A percentile compares a stretch with the other conserved stretches of the same genome.
phyloP scores from a whole-genome alignment of 2,888 invertebrate genomes.

The Fragum fragum region DNA sequence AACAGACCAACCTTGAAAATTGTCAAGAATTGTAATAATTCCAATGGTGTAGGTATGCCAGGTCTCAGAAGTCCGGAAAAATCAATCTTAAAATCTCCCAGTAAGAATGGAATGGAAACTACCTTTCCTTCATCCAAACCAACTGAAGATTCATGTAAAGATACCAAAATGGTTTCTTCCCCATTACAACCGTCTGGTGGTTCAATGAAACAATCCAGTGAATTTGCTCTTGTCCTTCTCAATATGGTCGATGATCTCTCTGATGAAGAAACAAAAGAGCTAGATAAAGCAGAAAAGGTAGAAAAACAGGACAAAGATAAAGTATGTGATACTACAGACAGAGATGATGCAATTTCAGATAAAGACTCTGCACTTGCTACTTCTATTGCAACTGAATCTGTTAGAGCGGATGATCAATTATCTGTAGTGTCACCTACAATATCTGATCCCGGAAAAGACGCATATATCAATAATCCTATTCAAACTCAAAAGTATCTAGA shows the following conservation, averaged over 20 bases:
- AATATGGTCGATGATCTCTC: constrained; percentile 13
- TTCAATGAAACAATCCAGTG: constrained; percentile 15
- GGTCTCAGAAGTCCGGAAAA: background rate
- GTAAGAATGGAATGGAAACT: background rate
- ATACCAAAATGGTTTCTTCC: background rate
- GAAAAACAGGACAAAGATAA: background rate
- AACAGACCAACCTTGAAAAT: background rate
- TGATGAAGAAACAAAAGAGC: constrained; percentile 20
- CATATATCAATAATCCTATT: background rate
- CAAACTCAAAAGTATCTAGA: background rate
- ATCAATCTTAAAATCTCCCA: background rate
- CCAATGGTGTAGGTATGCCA: background rate
- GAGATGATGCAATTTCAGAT: constrained; percentile 1
- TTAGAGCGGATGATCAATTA: background rate
- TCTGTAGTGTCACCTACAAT: background rate
- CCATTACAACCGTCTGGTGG: background rate
- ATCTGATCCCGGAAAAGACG: background rate
- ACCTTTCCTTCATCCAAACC: background rate
- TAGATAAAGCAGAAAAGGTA: background rate
- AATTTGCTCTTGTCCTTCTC: constrained; percentile 14
- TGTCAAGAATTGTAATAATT: background rate
- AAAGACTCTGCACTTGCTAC: constrained; percentile 11
- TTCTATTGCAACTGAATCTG: constrained; percentile 2
- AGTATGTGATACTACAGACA: background rate
- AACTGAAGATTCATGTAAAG: background rate